Base-by-base conservation (phyloP, 2,888 invertebrate species). In the Deilephila porcellus region DNA sequence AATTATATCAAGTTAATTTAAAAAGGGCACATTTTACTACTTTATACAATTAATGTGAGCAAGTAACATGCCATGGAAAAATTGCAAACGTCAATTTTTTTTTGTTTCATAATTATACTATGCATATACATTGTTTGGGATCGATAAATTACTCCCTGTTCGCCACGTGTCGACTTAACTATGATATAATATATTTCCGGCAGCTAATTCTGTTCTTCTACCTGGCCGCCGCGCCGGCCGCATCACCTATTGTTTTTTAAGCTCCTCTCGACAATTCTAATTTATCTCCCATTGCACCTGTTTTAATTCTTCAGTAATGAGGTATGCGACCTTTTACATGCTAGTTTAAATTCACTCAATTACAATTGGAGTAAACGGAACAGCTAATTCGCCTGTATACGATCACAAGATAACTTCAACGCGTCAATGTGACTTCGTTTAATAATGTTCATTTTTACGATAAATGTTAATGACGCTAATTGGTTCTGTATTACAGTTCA, bases 111-210 rank as follows among this genome's bases (percentile, higher is more conserved):
- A 67, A 52, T 67, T 25, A 67, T 45, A 64, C 52, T 45, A 67
- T 37, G 4, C 64, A 64, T 7, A 14, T 64, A 45, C 17, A 45
- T 67, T 67, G 60, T 29, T 52, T 45, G 8, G 25, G 25, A 64
- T 52, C 64, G 45, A 67, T 74, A 73, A 60, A 72, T 75, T 45
- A 67, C 25, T 25, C 25, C 17, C 2, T 45, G 60, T 60, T 25
- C 17, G 67, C 67, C 67, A 67, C 52, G 52, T 67, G 64, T 67
- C 67, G 67, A 19, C 14, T 52, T 67, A 67, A 67, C 67, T 52
- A 67, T 45, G 67, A 67, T 67, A 25, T 52, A 67, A 52, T 52
- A 67, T 52, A 29, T 67, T 67, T 67, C 67, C 67, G 67, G 67
- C 67, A 52, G 45, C 67, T 67, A 67, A 67, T 67, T 67, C 67